Conservation (phyloP, 2,113 vertebrate genomes). For the Microcebus ravelobensis region DNA sequence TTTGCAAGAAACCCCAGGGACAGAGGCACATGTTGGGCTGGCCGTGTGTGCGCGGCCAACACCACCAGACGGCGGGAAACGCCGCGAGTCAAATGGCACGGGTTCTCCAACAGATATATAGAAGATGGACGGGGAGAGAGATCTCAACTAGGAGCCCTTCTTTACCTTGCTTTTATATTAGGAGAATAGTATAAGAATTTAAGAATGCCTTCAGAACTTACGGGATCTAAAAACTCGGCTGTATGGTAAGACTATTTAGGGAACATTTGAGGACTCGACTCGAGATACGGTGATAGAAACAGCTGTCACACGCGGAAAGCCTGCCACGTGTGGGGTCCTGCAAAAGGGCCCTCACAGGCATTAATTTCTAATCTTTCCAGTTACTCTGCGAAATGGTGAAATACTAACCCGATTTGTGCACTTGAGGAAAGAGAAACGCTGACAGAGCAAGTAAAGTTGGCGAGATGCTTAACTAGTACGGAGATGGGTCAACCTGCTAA, state of each 20-base stretch:
- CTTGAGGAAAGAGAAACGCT: neutral
- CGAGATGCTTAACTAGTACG: neutral
- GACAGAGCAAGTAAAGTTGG: neutral
- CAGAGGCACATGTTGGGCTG: neutral
- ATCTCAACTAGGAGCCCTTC: neutral
- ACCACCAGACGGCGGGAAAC: neutral
- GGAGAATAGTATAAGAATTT: neutral
- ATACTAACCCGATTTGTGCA: neutral
- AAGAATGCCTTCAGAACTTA: neutral
- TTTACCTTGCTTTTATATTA: neutral
- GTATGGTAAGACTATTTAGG: neutral
- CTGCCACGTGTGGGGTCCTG: neutral
- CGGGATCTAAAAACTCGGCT: neutral
- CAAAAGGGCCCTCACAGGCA: neutral
- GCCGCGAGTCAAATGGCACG: neutral
- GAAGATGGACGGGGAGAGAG: neutral
- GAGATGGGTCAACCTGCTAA: neutral
- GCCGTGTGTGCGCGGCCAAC: neutral
- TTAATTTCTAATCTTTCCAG: neutral
- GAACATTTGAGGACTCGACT: neutral
- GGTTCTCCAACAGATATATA: neutral
- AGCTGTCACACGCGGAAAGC: neutral
- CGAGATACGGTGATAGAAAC: neutral
- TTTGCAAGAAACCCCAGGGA: neutral
- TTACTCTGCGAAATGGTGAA: neutral